Evolutionary conservation across 2,888 invertebrate genomes (phyloP).

Genomic region (Acrobasis suavella): DNA sequence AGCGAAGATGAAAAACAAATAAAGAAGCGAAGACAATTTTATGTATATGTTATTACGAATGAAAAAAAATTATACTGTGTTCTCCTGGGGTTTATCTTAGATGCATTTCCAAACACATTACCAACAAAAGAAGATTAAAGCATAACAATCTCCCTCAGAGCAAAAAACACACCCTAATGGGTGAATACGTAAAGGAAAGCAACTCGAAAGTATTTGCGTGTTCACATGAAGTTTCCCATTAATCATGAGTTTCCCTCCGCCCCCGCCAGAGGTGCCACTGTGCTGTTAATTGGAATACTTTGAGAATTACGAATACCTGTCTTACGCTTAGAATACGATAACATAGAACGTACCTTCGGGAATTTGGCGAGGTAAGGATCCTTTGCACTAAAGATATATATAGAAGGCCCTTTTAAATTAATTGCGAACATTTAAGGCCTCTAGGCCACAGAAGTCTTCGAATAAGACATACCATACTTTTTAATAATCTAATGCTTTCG

Average conservation of each 20-base stretch:
- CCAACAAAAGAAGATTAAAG: too few relatives aligned
- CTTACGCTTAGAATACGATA: conserved; percentile 7
- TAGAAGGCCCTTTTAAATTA: too few relatives aligned
- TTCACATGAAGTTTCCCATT: conserved; percentile 24
- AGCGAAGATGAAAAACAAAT: too few relatives aligned
- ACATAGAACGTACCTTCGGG: background rate
- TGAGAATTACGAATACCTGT: conserved; percentile 25
- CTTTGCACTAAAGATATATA: background rate
- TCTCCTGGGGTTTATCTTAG: too few relatives aligned
- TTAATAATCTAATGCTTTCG: too few relatives aligned
- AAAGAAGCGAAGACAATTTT: too few relatives aligned
- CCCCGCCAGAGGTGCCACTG: conserved; percentile 26
- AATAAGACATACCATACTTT: too few relatives aligned
- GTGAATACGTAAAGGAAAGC: conserved; percentile 13
- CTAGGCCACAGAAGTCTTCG: too few relatives aligned
- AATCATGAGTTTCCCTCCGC: conserved; percentile 27
- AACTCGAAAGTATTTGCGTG: conserved; percentile 20
- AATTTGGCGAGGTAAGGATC: background rate
- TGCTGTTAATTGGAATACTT: conserved; percentile 34
- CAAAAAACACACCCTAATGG: background rate
- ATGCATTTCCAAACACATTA: too few relatives aligned
- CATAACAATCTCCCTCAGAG: background rate
- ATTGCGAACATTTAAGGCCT: too few relatives aligned
- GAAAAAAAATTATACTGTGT: too few relatives aligned
- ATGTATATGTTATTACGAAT: too few relatives aligned